Evolutionary conservation across 2,888 invertebrate species (phyloP), one percentile per base, ranked within the genome.

Genomic region (Lycophotia porphyrea): DNA sequence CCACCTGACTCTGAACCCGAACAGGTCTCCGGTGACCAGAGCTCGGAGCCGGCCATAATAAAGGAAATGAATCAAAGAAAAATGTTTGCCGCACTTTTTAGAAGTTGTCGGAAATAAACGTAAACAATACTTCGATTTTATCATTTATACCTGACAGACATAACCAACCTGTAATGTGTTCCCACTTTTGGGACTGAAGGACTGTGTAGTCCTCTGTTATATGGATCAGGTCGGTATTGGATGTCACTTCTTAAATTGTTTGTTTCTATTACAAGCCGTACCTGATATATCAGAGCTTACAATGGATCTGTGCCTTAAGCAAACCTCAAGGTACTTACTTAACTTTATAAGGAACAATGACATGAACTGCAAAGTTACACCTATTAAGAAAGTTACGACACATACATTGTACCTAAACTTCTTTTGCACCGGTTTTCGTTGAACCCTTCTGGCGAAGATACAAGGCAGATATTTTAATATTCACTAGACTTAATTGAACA

Each of bases 61-160:
- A 42, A 9, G 4, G 44, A 75, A 44, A 31, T 36, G 27, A 36
- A 44, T 64, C 5, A 27, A 18, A 63, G 42, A 27, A 39, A 18
- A 27, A 9, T 65, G 9, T 81, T 75, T 24, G 47, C 11, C n/a
- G 47, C 21, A n/a, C 65, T 78, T n/a, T 65, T 65, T 9, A 81
- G 60, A 39, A 65, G 34, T 34, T 49, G 81, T 44, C n/a, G 15
- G 21, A 31, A 77, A 74, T 77, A 77, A 77, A 77, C 52, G 9
- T 31, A 5, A 31, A n/a, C 44, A 71, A 52, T 52, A 15, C 36
- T 44, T 36, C 34, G 31, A 21, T 72, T 31, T 18, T 52, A 47
- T 71, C 5, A 63, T 39, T 80, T 24, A 31, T 39, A 39, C 63
- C 15, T 61, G 13, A 61, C 11, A 27, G 27, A 15, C 27, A 27